Percentiles rank a stretch among this genome's conserved stretches.
Evolutionary conservation across 92 coral and sea anemone genomes (phyloP).

Genomic region (Umimayanthus chanpuru): DNA sequence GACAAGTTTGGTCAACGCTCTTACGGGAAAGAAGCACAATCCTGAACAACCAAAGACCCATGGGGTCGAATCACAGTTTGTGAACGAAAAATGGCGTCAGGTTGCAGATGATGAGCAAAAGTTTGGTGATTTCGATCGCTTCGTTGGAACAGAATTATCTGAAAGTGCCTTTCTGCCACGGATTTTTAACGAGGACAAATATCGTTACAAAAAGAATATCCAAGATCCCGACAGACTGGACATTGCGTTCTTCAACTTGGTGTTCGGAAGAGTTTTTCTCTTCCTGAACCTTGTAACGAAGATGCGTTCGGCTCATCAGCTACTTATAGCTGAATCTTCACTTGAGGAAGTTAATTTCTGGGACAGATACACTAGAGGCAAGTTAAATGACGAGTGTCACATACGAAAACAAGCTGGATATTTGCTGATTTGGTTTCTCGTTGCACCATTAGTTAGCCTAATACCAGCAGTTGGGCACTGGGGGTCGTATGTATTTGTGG

Average conservation of each 20-base stretch:
- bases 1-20: no score
- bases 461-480: no score
- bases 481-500: no score
- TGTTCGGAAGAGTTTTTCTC: no score
- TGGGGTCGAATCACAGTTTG: no score
- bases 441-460: no score
- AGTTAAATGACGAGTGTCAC: no score
- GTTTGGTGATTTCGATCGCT: no score
- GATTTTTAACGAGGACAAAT: conserved; percentile 23
- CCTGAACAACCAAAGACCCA: conserved; percentile 35
- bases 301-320: background rate
- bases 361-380: no score
- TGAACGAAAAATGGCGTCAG: conserved; percentile 45
- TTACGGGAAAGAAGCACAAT: conserved; percentile 54
- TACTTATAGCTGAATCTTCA: background rate
- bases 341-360: background rate
- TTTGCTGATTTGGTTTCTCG: no score
- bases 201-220: background rate
- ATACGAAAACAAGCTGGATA: no score
- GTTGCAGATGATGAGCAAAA: conserved; percentile 1
- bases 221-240: conserved; percentile 7
- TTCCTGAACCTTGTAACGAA: background rate
- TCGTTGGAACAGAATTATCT: conserved; percentile 6
- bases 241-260: background rate
- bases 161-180: conserved; percentile 36